Conservation (phyloP, 2,888 invertebrate genomes). For the Drosophila conformis region DNA sequence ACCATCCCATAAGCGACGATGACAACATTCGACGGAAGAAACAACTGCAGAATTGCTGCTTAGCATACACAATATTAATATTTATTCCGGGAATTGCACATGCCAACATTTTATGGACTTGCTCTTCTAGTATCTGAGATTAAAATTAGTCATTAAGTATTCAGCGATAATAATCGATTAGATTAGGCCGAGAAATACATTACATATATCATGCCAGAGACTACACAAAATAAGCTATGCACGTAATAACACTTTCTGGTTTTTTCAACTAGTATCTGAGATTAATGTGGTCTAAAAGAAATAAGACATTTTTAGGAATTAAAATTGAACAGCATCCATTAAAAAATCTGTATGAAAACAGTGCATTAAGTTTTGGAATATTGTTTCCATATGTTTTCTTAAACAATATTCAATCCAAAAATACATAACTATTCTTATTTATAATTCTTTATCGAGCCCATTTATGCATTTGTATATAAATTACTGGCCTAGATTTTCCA, state of each 20-base stretch:
- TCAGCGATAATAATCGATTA: background rate
- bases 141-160: background rate
- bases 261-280: background rate
- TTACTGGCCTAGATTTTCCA: background rate
- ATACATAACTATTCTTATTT: background rate
- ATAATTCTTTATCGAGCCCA: background rate
- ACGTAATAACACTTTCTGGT: too few species aligned
- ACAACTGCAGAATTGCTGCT: background rate
- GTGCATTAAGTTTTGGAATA: background rate
- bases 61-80: background rate
- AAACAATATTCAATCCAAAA: background rate
- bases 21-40: constrained; percentile 15
- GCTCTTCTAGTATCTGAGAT: background rate
- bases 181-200: background rate
- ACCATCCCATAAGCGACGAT: constrained; percentile 20
- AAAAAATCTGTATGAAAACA: background rate
- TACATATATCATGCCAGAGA: too few species aligned
- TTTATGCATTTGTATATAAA: background rate
- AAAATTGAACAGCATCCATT: background rate
- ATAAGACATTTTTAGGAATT: background rate
- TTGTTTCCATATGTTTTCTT: background rate
- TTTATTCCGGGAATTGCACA: background rate
- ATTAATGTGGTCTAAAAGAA: background rate
- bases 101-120: background rate
- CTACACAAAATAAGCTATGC: background rate